Evolutionary conservation across 2,888 invertebrate genomes (phyloP).

Genomic region (Drosophila meridionalis): DNA sequence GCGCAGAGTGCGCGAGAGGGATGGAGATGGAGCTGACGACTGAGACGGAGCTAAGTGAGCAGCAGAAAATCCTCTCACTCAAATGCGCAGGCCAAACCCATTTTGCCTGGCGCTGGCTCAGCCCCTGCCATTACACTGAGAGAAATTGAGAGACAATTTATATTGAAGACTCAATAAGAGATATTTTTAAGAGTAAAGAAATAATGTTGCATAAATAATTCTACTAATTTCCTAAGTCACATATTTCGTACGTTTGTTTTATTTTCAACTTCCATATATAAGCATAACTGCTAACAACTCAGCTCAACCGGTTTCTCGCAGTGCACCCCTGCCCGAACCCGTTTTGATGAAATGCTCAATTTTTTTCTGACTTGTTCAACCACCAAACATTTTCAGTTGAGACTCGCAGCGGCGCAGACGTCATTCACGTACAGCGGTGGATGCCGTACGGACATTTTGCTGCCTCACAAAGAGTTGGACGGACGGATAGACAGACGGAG

Average conservation of each 20-base stretch:
- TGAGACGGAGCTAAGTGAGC: constrained; percentile 53
- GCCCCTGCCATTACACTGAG: constrained; percentile 41
- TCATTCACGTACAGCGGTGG: constrained; percentile 49
- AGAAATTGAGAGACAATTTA: constrained; percentile 3
- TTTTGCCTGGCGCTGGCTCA: constrained; percentile 49
- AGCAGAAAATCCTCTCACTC: constrained; percentile 57
- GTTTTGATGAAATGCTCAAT: constrained; percentile 60
- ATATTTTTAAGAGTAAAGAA: not conserved
- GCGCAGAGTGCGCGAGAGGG: constrained; percentile 17
- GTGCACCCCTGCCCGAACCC: constrained; percentile 42
- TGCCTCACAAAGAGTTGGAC: constrained; percentile 7
- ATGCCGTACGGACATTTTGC: constrained; percentile 25
- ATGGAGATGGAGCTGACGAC: constrained; percentile 35
- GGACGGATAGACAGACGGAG: not conserved
- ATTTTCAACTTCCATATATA: not conserved
- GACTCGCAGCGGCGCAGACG: constrained; percentile 79
- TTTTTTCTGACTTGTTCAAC: constrained; percentile 71
- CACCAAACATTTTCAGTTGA: constrained; percentile 75
- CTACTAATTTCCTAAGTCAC: not conserved
- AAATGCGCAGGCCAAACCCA: constrained; percentile 72
- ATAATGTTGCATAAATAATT: not conserved
- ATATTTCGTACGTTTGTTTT: not conserved
- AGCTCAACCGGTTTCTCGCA: constrained; percentile 26
- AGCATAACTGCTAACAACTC: not conserved
- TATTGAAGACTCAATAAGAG: not conserved